Evolutionary conservation across 2,113 vertebrate species (phyloP).

Genomic region (Pachyramphus minor): DNA sequence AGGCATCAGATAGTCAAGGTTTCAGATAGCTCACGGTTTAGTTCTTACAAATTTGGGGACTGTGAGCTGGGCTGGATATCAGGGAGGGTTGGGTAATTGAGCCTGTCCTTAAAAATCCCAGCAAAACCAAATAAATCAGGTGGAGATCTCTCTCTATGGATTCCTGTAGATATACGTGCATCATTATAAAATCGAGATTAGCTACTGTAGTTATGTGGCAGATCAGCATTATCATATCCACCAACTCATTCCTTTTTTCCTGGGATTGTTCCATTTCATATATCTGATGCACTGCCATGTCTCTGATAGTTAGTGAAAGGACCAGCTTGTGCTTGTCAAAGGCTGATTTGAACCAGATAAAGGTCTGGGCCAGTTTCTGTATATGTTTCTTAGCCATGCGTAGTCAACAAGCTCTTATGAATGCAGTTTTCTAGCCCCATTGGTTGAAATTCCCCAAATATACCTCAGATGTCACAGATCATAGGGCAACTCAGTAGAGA

Average conservation of each 20-base stretch:
- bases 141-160: background rate
- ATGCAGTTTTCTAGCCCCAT: background rate
- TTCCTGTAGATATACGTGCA: background rate
- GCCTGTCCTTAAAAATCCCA: background rate
- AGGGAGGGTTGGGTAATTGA: constrained; percentile 19
- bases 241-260: constrained; percentile 33
- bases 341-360: background rate
- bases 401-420: background rate
- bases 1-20: constrained; percentile 42
- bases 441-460: background rate
- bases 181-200: background rate
- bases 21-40: background rate
- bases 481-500: background rate
- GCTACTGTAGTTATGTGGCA: background rate
- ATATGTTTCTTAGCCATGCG: background rate
- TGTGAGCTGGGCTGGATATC: background rate
- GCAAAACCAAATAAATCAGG: background rate
- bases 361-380: background rate
- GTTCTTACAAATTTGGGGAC: background rate
- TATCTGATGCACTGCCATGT: background rate
- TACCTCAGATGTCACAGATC: background rate
- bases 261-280: constrained; percentile 20
- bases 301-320: background rate
- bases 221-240: constrained; percentile 7
- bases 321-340: background rate